A percentile compares a stretch with the other conserved stretches of the same genome.
These are phyloP conservation scores for Nephrotoma flavescens DNA, from an alignment of 2,888 invertebrate species.

Conservation along the genomic window DNA sequence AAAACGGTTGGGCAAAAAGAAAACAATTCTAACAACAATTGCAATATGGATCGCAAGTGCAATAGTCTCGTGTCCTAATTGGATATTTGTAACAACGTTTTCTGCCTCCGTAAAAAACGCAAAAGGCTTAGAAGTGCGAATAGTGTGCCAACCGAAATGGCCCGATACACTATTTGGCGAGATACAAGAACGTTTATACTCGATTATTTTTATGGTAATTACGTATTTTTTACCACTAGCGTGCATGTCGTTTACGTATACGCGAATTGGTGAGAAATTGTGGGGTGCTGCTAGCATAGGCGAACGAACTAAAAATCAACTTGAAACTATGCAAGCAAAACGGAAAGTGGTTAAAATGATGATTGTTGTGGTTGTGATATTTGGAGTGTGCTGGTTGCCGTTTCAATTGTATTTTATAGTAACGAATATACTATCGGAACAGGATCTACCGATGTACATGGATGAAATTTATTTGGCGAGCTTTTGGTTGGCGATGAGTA, in stretches of 20 bases:
- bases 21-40: not conserved
- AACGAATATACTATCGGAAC: not conserved
- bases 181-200: not conserved
- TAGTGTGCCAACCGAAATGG: not conserved
- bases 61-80: not conserved
- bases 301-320: not conserved
- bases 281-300: not conserved
- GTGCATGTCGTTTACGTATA: not conserved
- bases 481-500: not conserved
- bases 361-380: not conserved
- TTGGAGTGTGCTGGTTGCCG: not conserved
- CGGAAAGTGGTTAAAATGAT: slow-evolving; percentile 11
- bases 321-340: not conserved
- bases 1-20: not conserved
- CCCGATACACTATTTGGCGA: not conserved
- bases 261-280: not conserved
- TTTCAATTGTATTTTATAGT: not conserved
- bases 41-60: not conserved
- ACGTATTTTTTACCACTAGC: not conserved
- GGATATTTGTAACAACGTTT: not conserved
- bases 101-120: not conserved
- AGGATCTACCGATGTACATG: not conserved
- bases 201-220: not conserved
- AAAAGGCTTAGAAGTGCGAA: not conserved
- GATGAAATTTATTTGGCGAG: not conserved